Base-by-base conservation (phyloP, 2,888 invertebrate genomes). In the Ormyrus pomaceus region DNA sequence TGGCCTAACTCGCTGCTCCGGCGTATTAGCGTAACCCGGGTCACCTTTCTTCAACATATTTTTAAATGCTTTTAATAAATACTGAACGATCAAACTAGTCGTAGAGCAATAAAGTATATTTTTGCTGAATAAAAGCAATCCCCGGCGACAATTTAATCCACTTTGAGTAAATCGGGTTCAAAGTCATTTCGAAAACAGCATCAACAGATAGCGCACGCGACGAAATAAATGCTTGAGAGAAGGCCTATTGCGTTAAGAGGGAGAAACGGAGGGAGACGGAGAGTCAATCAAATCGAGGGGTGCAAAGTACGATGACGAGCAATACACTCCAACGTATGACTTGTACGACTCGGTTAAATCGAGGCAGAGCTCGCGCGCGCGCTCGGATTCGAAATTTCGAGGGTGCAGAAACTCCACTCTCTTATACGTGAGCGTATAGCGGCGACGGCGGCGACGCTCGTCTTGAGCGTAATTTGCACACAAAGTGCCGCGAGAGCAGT, bases 401-500 rank as follows among this genome's bases (percentile, higher is more conserved):
- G 71, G 83, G 82, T 3, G 45, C 6, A 59, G 53, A 11, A 11
- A 9, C 53, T 7, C 34, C 34, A 80, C 83, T 84, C 85, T 81
- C 82, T 84, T 85, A 84, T 83, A 83, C 84, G 83, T 55, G 83
- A 82, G 10, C 34, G 10, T 1, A 58, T 4, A 34, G 34, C 34
- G 34, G 34, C 34, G 34, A 34, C 34, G 34, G 34, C 34, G 34
- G 34, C 8, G 75, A 61, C 84, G 82, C 85, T 88, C 87, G 86
- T 87, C 85, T 86, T 86, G 84, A 83, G 87, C 86, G 88, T 88
- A 89, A 89, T 89, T 89, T 89, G 89, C 89, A 89, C 89, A 89
- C 89, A 89, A 89, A 89, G 88, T 89, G 86, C 87, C 84, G 84
- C 79, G 84, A 11, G 56, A 56, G 59, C 19, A 5, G 84, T 84